Evolutionary conservation across 1,140 invertebrate species (phyloP).

Genomic region (Agrilus planipennis): DNA sequence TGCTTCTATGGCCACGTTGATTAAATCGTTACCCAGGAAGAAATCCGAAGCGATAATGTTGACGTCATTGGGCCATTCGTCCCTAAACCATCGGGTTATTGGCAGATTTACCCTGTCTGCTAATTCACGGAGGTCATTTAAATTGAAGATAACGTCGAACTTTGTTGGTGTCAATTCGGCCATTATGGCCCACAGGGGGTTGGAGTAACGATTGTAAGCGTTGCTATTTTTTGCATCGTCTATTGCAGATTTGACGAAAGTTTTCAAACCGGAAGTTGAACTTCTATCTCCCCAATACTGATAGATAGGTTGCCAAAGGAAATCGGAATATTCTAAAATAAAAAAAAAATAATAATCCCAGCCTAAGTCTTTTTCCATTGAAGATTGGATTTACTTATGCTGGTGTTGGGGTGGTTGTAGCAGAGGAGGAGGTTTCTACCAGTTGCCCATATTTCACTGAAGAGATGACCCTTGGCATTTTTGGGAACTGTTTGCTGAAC

Average conservation of each 20-base stretch:
- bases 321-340: constrained; percentile 21
- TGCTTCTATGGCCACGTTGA: constrained; percentile 52
- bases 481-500: constrained; percentile 36
- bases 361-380: not conserved
- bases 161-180: constrained; percentile 64
- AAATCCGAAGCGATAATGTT: constrained; percentile 69
- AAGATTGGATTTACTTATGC: constrained; percentile 15
- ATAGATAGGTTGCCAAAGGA: constrained; percentile 57
- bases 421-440: constrained; percentile 51
- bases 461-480: constrained; percentile 40
- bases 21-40: constrained; percentile 63
- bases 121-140: constrained; percentile 52
- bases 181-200: constrained; percentile 63
- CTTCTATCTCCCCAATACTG: constrained; percentile 57
- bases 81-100: constrained; percentile 51
- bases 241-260: constrained; percentile 43
- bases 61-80: constrained; percentile 50
- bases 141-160: constrained; percentile 50
- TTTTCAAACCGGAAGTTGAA: constrained; percentile 37
- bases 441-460: constrained; percentile 49
- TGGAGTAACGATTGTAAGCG: constrained; percentile 35
- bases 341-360: not conserved
- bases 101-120: constrained; percentile 57
- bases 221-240: no score
- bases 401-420: constrained; percentile 37